Conservation (phyloP, 92 coral and sea anemone species). For the Epizoanthus scotinus region DNA sequence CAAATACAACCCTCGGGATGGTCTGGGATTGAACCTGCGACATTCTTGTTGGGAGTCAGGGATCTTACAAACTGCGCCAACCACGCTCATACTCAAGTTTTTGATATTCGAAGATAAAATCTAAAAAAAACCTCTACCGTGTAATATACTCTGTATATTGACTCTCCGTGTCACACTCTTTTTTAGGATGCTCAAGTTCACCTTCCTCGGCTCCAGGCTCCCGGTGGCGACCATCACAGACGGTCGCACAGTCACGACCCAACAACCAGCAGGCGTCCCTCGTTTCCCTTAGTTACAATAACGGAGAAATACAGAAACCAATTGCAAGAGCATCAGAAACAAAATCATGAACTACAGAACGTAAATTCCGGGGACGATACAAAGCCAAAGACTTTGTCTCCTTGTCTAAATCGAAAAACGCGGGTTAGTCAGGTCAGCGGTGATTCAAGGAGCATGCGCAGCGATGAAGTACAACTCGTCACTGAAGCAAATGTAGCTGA, state of each 20-base stretch:
- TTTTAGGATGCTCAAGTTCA: conserved; percentile 52
- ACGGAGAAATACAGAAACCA: conserved; percentile 79
- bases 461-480: neutral
- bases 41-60: no score
- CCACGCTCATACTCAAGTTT: no score
- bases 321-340: conserved; percentile 44
- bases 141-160: neutral
- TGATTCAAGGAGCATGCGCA: neutral
- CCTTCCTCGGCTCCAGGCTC: conserved; percentile 65
- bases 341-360: neutral
- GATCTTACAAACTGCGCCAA: no score
- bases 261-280: conserved; percentile 21
- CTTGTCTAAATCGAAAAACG: conserved; percentile 1
- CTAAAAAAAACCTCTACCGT: no score
- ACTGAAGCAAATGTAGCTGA: neutral
- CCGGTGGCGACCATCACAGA: conserved; percentile 14
- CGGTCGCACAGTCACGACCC: conserved; percentile 37
- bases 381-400: neutral
- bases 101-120: no score
- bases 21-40: no score
- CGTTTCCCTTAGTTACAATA: conserved; percentile 63
- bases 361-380: neutral
- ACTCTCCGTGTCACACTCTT: neutral
- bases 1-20: no score
- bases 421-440: neutral